Base-by-base conservation (phyloP, 2,113 vertebrate genomes). In the Aix galericulata region DNA sequence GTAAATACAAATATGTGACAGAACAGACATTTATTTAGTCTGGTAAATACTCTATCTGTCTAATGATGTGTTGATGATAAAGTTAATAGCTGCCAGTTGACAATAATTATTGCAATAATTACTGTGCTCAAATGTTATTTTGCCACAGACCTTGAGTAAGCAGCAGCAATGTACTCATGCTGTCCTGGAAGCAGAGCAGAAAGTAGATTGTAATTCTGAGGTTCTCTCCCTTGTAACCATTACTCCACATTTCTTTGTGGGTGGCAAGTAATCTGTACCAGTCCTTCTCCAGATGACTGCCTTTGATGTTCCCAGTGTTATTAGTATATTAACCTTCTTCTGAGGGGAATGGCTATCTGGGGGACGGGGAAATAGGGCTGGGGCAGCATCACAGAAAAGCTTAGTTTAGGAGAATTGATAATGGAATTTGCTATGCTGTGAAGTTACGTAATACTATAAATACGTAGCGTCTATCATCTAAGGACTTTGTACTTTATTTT, bases 61-160 rank as follows among this genome's bases (percentile, higher is more conserved):
- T 95, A 91, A 96, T 93, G 87, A 94, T 50, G 89, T 95, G 96
- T 89, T 94, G 91, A 89, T 95, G 86, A 94, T 92, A 93, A 94
- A 92, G 73, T 93, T 93, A 96, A 92, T 95, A 82, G 86, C 53
- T 91, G 84, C 81, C 93, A 97, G 94, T 95, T 95, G 91, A 96
- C 89, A 94, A 73, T 94, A 92, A 94, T 92, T 93, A 62, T 84
- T 92, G 34, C 77, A 92, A 38, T 81, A 96, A 92, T 94, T 92
- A 69, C 73, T 90, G 76, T 34, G 42, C 69, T 94, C 81, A 92
- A 91, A 76, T 84, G 56, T 82, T 76, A 3, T 93, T 94, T 93
- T 92, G 73, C 86, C 81, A 52, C 92, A 94, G 63, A 91, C 55
- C 88, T 31, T 66, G 68, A 88, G 64, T 77, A 81, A 91, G 69